Percentiles rank a stretch among this genome's conserved stretches.
Conservation (phyloP, 92 coral and sea anemone species). For the Parazoanthus atlanticus region DNA sequence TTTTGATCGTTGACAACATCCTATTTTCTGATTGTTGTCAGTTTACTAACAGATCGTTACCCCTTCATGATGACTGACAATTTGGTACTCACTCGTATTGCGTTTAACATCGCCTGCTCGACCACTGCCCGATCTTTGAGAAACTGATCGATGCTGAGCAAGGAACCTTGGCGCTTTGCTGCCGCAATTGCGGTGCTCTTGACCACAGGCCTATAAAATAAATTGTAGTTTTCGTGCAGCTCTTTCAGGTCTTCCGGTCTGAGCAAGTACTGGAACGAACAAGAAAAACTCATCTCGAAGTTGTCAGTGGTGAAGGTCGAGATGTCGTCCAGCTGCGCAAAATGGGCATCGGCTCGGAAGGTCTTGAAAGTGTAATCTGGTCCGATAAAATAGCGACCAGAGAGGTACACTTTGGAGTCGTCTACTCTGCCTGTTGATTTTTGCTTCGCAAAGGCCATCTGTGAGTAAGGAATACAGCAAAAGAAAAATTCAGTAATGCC, state of each 20-base stretch:
- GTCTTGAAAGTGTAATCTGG: constrained; percentile 76
- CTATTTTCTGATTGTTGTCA: too few species aligned
- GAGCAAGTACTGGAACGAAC: constrained; percentile 69
- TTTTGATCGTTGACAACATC: too few species aligned
- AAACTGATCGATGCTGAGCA: constrained; percentile 39
- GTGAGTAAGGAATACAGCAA: not conserved
- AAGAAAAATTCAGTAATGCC: too few species aligned
- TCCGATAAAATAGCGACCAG: constrained; percentile 64
- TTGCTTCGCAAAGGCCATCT: constrained; percentile 63
- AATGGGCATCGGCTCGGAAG: constrained; percentile 66
- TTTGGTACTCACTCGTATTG: constrained; percentile 1
- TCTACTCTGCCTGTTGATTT: constrained; percentile 73
- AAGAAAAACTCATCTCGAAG: constrained; percentile 64
- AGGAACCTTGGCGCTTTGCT: constrained; percentile 25
- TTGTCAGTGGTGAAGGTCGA: constrained; percentile 59
- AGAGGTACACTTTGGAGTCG: constrained; percentile 50
- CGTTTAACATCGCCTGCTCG: constrained; percentile 16
- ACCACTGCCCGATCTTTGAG: constrained; percentile 21
- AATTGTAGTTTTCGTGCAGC: constrained; percentile 66
- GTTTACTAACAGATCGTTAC: too few species aligned
- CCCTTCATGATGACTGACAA: too few species aligned
- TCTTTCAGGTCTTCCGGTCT: constrained; percentile 65
- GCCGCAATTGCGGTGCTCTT: constrained; percentile 45
- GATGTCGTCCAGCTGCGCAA: constrained; percentile 50
- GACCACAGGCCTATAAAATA: constrained; percentile 44